These are phyloP conservation scores for Drosophila melanica DNA, from an alignment of 1,140 invertebrate genomes.

Conservation along the genomic window DNA sequence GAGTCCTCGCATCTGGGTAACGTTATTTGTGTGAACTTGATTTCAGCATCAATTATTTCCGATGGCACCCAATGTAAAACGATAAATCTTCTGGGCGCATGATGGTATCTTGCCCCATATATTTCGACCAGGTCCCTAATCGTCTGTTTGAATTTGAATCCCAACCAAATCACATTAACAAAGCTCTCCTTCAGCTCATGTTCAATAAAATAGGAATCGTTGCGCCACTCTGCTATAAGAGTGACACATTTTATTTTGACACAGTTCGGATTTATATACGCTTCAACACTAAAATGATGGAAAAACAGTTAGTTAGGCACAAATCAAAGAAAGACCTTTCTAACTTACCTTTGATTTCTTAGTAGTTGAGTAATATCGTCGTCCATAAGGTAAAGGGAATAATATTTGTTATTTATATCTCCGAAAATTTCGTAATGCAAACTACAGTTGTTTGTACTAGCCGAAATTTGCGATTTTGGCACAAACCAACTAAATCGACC, in stretches of 20 bases:
- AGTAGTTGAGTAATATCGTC: slow-evolving; percentile 12
- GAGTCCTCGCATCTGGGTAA: slow-evolving; percentile 86
- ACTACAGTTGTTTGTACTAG: background rate
- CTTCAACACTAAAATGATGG: slow-evolving; percentile 28
- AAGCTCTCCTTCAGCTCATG: slow-evolving; percentile 83
- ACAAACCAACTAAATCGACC: slow-evolving; percentile 91
- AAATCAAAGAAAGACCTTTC: too few relatives aligned
- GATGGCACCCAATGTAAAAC: slow-evolving; percentile 89
- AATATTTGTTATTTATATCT: slow-evolving; percentile 52
- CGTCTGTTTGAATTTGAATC: slow-evolving; percentile 85
- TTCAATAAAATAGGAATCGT: slow-evolving; percentile 58
- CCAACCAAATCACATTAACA: slow-evolving; percentile 88
- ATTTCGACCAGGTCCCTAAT: slow-evolving; percentile 42
- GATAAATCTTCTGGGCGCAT: slow-evolving; percentile 85
- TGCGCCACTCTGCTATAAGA: slow-evolving; percentile 58
- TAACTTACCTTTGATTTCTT: slow-evolving; percentile 32
- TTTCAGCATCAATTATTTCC: slow-evolving; percentile 85
- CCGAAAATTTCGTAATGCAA: slow-evolving; percentile 65
- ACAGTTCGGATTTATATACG: slow-evolving; percentile 52
- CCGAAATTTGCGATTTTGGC: slow-evolving; percentile 83
- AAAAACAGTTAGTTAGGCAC: too few relatives aligned
- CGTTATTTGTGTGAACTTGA: slow-evolving; percentile 84
- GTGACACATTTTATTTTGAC: slow-evolving; percentile 38
- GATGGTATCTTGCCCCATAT: slow-evolving; percentile 18
- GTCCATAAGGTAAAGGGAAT: slow-evolving; percentile 59